Percentiles rank a stretch among this genome's conserved stretches.
Evolutionary conservation across 2,888 invertebrate genomes (phyloP).

Genomic region (Ichneumon xanthorius): DNA sequence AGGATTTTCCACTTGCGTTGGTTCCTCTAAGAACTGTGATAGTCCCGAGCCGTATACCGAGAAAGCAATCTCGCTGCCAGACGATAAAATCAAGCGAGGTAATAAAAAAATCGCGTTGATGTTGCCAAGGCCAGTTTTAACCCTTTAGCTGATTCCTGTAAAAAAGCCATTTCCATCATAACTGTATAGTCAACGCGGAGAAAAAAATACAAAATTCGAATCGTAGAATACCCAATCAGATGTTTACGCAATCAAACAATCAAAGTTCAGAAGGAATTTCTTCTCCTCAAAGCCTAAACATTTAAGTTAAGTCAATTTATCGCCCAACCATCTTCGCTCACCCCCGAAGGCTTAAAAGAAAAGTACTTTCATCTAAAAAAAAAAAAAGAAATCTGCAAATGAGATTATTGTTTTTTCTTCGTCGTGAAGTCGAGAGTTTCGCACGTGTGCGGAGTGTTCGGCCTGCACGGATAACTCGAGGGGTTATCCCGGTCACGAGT

Average conservation of each 20-base stretch:
- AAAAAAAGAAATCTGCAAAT: not conserved
- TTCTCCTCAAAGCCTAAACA: no score
- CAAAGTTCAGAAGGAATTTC: no score
- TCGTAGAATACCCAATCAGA: no score
- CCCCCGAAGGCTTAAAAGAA: not conserved
- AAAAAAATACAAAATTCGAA: no score
- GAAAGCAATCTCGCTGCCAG: not conserved
- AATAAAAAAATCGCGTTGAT: not conserved
- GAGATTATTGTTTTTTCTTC: not conserved
- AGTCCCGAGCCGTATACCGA: not conserved
- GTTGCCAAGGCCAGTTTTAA: no score
- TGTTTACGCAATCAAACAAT: no score
- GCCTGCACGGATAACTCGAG: slow-evolving; percentile 19
- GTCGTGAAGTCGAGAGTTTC: not conserved
- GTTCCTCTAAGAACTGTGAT: not conserved
- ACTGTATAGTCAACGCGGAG: no score
- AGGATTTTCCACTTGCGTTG: not conserved
- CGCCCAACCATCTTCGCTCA: no score
- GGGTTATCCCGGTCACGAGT: slow-evolving; percentile 61
- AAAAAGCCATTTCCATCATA: no score
- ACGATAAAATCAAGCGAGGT: not conserved
- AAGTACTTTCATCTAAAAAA: not conserved
- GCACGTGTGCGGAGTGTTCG: not conserved
- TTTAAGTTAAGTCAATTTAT: no score
- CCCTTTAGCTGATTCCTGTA: no score